These are phyloP conservation scores for Styela clava DNA, from an alignment of 23 tunicate species.

Conservation along the genomic window DNA sequence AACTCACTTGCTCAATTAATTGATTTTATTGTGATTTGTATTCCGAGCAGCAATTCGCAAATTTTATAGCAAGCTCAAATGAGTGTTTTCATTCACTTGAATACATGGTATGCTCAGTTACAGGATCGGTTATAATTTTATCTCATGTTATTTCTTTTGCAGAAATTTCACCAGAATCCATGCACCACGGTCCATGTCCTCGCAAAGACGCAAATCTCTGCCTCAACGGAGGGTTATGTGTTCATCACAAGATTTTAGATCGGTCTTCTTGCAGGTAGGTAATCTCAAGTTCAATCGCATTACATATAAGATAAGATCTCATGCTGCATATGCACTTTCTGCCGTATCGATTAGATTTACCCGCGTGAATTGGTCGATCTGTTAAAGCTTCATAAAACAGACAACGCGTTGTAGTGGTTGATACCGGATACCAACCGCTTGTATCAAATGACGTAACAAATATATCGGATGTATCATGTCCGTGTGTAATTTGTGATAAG, in stretches of 20 bases:
- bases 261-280: background rate
- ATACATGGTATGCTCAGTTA: too few species aligned
- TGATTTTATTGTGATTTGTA: too few species aligned
- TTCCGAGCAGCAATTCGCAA: too few species aligned
- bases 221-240: background rate
- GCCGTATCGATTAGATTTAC: background rate
- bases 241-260: background rate
- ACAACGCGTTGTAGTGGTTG: background rate
- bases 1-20: too few species aligned
- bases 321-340: background rate
- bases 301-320: background rate
- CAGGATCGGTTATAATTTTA: too few species aligned
- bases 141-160: background rate
- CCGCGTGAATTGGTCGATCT: background rate
- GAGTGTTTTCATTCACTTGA: too few species aligned
- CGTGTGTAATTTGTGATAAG: background rate
- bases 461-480: background rate
- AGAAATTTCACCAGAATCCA: background rate
- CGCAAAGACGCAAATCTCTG: background rate
- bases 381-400: background rate
- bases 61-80: too few species aligned
- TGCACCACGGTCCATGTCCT: background rate
- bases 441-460: background rate
- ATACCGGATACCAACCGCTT: background rate
- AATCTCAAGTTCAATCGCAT: background rate